Conservation (phyloP, 2,888 invertebrate species). For the Nomada ferruginata region DNA sequence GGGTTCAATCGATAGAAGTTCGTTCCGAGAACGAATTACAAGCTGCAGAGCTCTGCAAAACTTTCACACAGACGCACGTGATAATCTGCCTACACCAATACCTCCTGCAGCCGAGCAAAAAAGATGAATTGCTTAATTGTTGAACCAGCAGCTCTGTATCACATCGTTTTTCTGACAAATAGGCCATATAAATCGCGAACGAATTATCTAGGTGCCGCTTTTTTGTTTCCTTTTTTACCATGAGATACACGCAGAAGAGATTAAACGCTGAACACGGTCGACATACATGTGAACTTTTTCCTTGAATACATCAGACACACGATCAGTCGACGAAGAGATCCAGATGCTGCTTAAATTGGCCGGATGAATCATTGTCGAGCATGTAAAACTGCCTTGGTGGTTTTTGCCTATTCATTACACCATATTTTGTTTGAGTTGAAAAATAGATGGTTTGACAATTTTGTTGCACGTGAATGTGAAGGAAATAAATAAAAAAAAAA, state of each 20-base stretch:
- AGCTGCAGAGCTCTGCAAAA: slow-evolving; percentile 23
- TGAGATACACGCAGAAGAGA: slow-evolving; percentile 6
- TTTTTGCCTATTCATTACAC: neutral
- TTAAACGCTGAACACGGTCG: slow-evolving; percentile 12
- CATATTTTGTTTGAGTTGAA: neutral
- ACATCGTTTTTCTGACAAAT: slow-evolving; percentile 3
- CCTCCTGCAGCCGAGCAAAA: slow-evolving; percentile 16
- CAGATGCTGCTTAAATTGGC: slow-evolving; percentile 32
- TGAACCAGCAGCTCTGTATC: neutral
- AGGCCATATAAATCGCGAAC: neutral
- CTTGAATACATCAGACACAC: neutral
- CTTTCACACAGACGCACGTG: slow-evolving; percentile 7
- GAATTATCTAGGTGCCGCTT: neutral
- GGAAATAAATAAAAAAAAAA: neutral
- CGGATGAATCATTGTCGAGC: slow-evolving; percentile 7
- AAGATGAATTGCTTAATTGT: slow-evolving; percentile 32
- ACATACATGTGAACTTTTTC: neutral
- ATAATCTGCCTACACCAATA: slow-evolving; percentile 16
- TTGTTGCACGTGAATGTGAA: neutral
- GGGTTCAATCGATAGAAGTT: slow-evolving; percentile 37
- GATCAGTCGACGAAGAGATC: slow-evolving; percentile 5
- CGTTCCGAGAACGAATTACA: slow-evolving; percentile 42
- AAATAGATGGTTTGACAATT: neutral
- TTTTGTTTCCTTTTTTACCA: neutral
- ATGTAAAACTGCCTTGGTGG: slow-evolving; percentile 17